phyloP scores from a whole-genome alignment of 1,140 invertebrate genomes.

The Idris sp. region DNA sequence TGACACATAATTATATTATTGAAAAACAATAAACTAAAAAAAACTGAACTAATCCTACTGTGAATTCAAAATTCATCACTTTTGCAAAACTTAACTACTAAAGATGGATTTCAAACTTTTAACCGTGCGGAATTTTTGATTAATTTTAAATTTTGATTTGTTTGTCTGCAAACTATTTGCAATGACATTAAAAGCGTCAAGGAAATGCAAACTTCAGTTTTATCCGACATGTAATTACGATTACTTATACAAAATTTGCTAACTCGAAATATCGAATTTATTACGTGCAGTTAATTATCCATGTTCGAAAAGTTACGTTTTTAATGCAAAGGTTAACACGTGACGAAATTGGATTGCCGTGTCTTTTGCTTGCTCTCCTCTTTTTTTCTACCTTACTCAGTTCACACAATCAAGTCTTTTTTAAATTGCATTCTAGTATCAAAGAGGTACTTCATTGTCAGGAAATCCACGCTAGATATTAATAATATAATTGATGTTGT shows the following conservation, averaged over 20 bases:
- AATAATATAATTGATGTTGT: too few relatives aligned
- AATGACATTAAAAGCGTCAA: constrained; percentile 1
- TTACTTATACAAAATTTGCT: not conserved
- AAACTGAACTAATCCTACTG: too few relatives aligned
- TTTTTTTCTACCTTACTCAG: constrained; percentile 12
- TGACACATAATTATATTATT: too few relatives aligned
- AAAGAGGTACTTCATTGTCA: constrained; percentile 41
- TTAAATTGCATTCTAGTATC: constrained; percentile 49
- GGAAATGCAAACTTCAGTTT: constrained; percentile 1
- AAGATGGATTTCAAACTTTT: constrained; percentile 14
- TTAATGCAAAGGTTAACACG: constrained; percentile 50
- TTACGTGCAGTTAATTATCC: constrained; percentile 25
- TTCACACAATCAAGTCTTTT: constrained; percentile 26
- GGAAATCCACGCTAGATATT: constrained; percentile 44
- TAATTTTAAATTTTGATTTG: constrained; percentile 2
- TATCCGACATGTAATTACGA: not conserved
- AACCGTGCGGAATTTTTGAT: constrained; percentile 3
- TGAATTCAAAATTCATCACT: too few relatives aligned
- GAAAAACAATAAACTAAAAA: too few relatives aligned
- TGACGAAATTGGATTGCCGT: constrained; percentile 41
- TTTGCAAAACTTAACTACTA: constrained; percentile 14
- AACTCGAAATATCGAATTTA: not conserved
- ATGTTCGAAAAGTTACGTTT: constrained; percentile 23
- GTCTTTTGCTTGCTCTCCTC: constrained; percentile 17
- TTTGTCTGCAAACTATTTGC: not conserved